Evolutionary conservation across 2,113 vertebrate genomes (phyloP).

Genomic region (Macquaria australasica): DNA sequence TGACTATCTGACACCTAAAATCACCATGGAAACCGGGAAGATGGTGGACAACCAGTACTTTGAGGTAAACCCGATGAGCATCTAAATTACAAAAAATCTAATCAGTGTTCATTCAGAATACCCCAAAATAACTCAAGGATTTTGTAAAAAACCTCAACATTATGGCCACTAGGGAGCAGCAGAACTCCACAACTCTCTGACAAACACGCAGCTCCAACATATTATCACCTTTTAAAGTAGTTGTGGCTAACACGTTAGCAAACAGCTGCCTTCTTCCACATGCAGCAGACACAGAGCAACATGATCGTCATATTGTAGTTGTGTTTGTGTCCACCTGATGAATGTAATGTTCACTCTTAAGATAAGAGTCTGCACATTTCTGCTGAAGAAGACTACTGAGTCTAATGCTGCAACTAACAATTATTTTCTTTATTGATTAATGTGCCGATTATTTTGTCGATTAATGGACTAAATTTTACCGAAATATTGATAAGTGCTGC

Average conservation of each 20-base stretch:
- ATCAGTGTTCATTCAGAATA: not conserved
- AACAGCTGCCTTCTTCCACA: not conserved
- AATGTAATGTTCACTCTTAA: no score
- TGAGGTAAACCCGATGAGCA: conserved; percentile 71
- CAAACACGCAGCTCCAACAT: not conserved
- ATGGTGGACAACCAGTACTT: conserved; percentile 77
- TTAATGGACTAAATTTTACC: no score
- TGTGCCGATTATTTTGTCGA: no score
- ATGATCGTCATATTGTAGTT: no score
- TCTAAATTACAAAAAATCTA: not conserved
- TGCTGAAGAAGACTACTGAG: no score
- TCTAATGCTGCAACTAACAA: no score
- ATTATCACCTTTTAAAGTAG: not conserved
- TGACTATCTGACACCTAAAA: conserved; percentile 71
- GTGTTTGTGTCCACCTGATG: no score
- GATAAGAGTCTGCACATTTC: no score
- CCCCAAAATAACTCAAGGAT: not conserved
- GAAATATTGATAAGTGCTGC: no score
- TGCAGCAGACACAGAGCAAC: not conserved
- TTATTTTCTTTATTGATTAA: no score
- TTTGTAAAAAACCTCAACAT: not conserved
- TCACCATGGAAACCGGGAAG: conserved; percentile 52
- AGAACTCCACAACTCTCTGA: not conserved
- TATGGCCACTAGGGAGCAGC: not conserved
- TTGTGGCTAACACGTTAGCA: no score